Percentiles rank a stretch among this genome's conserved stretches.
phyloP scores from a whole-genome alignment of 2,888 invertebrate species.

The Microctonus hyperodae region DNA sequence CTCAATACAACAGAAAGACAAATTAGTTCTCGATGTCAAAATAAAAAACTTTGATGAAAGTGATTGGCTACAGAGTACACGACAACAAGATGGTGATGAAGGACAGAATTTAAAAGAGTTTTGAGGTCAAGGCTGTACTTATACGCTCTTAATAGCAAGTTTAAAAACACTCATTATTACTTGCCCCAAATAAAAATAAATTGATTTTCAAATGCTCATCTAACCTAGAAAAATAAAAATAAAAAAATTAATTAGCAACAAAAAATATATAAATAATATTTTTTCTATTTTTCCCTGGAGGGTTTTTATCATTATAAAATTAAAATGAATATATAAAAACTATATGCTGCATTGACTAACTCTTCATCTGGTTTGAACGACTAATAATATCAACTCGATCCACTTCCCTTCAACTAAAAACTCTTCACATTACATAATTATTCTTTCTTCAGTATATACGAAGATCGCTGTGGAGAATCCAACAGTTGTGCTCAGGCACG shows the following conservation, averaged over 20 bases:
- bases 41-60: slow-evolving; percentile 7
- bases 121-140: neutral
- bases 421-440: neutral
- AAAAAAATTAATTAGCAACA: neutral
- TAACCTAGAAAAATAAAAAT: neutral
- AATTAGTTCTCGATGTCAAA: neutral
- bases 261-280: neutral
- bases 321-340: neutral
- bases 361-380: neutral
- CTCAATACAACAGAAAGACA: neutral
- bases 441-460: no score
- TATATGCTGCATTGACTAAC: neutral
- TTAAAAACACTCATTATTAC: neutral
- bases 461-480: neutral
- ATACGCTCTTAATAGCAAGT: neutral
- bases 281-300: neutral
- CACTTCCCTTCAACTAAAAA: neutral
- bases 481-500: slow-evolving; percentile 14
- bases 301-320: neutral
- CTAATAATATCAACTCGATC: neutral
- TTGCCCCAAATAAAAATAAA: neutral
- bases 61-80: neutral
- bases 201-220: neutral
- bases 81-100: neutral
- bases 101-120: neutral